Base-by-base conservation (phyloP, 2,888 invertebrate genomes). In the Nomada ferruginata region DNA sequence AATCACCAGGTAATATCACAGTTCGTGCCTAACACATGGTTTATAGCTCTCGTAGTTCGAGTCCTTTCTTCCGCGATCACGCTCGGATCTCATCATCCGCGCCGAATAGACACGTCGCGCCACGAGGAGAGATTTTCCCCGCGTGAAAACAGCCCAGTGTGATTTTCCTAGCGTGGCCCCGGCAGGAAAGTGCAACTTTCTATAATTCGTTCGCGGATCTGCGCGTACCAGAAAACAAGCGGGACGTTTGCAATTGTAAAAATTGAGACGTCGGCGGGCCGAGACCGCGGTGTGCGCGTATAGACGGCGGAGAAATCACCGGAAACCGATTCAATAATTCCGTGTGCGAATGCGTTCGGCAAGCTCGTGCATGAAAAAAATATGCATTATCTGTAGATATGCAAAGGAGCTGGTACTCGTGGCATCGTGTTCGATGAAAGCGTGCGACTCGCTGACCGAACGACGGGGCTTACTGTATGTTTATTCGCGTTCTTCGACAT, bases 341-440 rank as follows among this genome's bases (percentile, higher is more conserved):
- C 47, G 71, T 50, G 26, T 55, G 82, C 72, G 84, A 84, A 76
- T 84, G 77, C 68, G 74, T 76, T 77, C 76, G 55, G 70, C 75
- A 66, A 52, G 63, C 76, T 84, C 79, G 23, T 26, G 65, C 59
- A 73, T 70, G 77, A 69, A 83, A 84, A 83, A 83, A 83, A 83
- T 75, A 83, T 71, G 72, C 76, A 84, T 85, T 76, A 81, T 68
- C 85, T 75, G 76, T 79, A 87, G 81, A 77, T 79, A 87, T 87
- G 86, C 86, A 87, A 87, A 87, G 83, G 63, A 76, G 70, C 52
- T 36, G 20, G 61, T 69, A 66, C 78, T 60, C 29, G 36, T 36
- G 73, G 63, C 79, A 76, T 68, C 76, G 82, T 3, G 79, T 82
- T 82, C 82, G 86, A 84, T 84, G 86, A 82, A 86, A 86, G 86